Conservation (phyloP, 92 coral and sea anemone species). For the Phymanthus crucifer region DNA sequence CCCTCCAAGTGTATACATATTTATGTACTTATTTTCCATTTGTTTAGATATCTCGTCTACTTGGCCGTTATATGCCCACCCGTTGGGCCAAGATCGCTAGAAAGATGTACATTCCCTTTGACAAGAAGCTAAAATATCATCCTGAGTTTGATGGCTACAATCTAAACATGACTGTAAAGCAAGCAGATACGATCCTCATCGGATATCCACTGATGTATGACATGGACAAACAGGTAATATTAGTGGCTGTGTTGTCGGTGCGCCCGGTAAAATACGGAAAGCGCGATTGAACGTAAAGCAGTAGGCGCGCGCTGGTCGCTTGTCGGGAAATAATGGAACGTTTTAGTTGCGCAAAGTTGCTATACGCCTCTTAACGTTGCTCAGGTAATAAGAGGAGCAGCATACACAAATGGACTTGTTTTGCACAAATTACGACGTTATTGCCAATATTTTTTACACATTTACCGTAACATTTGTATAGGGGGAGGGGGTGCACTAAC, state of each 20-base stretch:
- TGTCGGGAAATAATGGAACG: too few species aligned
- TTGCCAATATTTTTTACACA: too few species aligned
- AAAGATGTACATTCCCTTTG: conserved; percentile 77
- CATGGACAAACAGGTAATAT: conserved; percentile 64
- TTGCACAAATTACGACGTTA: too few species aligned
- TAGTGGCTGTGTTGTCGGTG: background rate
- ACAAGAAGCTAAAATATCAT: conserved; percentile 60
- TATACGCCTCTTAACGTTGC: too few species aligned
- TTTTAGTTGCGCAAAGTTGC: too few species aligned
- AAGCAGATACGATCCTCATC: conserved; percentile 83
- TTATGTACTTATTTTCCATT: background rate
- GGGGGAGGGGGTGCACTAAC: too few species aligned
- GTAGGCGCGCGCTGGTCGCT: too few species aligned
- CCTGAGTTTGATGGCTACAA: conserved; percentile 83
- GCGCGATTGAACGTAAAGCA: background rate
- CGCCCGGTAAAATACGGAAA: background rate
- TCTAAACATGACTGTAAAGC: conserved; percentile 69
- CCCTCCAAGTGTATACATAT: too few species aligned
- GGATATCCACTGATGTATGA: conserved; percentile 82
- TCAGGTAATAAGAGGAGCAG: too few species aligned
- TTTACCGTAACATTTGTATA: too few species aligned
- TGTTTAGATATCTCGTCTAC: conserved; percentile 32
- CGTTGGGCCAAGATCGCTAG: conserved; percentile 66
- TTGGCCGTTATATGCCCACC: conserved; percentile 56
- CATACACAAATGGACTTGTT: too few species aligned